A percentile compares a stretch with the other conserved stretches of the same genome.
Evolutionary conservation across 2,113 vertebrate genomes (phyloP).

Genomic region (Psittacula cyanocephala): DNA sequence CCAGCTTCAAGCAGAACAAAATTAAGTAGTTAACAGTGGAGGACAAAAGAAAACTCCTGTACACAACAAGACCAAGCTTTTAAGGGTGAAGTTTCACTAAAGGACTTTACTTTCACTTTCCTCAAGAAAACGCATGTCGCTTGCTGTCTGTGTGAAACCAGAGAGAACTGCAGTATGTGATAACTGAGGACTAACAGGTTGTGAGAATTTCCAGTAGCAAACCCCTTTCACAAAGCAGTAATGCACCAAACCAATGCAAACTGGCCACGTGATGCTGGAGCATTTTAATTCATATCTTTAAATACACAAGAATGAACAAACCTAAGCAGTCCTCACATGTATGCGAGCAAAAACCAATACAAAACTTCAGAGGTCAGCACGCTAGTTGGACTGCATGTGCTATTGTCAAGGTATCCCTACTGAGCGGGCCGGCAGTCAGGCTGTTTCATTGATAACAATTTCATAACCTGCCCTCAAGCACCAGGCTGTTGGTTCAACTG

Average conservation of each 20-base stretch:
- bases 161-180: accelerated
- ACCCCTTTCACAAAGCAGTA: background rate
- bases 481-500: background rate
- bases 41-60: background rate
- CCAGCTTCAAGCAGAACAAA: background rate
- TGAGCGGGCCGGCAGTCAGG: accelerated
- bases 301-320: background rate
- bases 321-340: accelerated
- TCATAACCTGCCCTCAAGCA: background rate
- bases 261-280: accelerated
- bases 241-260: accelerated
- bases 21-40: background rate
- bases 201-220: background rate
- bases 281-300: background rate
- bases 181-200: accelerated
- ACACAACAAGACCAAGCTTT: accelerated
- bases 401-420: background rate
- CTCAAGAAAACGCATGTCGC: background rate
- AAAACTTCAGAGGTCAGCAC: background rate
- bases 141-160: background rate
- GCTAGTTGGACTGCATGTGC: accelerated
- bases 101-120: background rate
- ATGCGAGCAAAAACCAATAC: accelerated
- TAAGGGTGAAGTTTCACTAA: background rate
- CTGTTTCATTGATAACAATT: background rate